These are phyloP conservation scores for Colius striatus DNA, from an alignment of 2,113 vertebrate genomes.

Conservation along the genomic window DNA sequence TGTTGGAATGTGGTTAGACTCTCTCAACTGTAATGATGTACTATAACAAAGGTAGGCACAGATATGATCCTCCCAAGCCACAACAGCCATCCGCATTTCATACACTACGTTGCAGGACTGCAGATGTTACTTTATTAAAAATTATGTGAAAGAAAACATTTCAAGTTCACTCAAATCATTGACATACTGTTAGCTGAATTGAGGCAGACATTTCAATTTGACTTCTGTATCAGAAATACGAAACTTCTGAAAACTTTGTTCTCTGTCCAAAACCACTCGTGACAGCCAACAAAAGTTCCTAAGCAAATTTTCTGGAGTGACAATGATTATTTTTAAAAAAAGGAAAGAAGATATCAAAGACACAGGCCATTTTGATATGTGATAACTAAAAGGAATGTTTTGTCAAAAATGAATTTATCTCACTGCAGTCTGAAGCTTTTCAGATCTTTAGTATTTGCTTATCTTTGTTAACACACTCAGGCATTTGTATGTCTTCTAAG, in stretches of 20 bases:
- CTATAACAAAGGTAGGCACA: not conserved
- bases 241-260: not conserved
- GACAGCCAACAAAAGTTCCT: not conserved
- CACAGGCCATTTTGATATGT: not conserved
- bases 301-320: constrained; percentile 5
- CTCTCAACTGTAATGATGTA: not conserved
- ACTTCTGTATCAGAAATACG: not conserved
- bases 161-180: not conserved
- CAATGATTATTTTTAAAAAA: constrained; percentile 13
- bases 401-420: not conserved
- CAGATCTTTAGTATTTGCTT: constrained; percentile 16
- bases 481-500: not conserved
- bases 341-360: constrained; percentile 17
- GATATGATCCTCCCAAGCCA: not conserved
- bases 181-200: not conserved
- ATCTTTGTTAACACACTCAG: constrained; percentile 15
- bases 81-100: not conserved
- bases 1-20: not conserved
- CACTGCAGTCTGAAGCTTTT: not conserved
- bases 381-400: constrained; percentile 17
- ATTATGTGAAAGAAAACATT: not conserved
- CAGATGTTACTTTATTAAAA: not conserved
- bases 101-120: not conserved
- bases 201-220: not conserved
- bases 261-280: not conserved